Evolutionary conservation across 2,888 invertebrate species (phyloP).

Genomic region (Heliconius sara): DNA sequence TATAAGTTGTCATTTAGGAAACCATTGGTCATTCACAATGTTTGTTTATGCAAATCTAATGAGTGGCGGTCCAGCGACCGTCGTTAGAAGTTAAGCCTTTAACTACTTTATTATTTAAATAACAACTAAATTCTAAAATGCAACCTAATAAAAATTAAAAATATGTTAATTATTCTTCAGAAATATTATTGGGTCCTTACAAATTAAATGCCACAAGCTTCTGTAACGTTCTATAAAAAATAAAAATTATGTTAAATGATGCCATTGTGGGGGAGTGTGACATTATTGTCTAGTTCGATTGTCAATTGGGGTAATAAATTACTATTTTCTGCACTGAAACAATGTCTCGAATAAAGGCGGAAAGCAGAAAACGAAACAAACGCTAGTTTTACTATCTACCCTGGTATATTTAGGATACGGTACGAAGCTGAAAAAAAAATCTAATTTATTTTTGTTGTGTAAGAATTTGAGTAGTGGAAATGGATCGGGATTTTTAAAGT

Average conservation of each 20-base stretch:
- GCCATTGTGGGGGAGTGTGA: too few species aligned
- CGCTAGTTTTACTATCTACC: too few species aligned
- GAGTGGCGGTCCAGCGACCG: not conserved
- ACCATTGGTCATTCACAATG: not conserved
- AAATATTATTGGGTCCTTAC: too few species aligned
- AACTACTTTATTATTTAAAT: not conserved
- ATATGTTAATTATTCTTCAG: too few species aligned
- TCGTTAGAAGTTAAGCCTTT: slow-evolving; percentile 19
- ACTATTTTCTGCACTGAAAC: not conserved
- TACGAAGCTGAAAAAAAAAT: not conserved
- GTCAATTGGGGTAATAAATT: not conserved
- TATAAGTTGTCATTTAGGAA: not conserved
- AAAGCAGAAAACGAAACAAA: not conserved
- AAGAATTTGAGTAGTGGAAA: slow-evolving; percentile 28
- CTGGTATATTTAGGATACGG: not conserved
- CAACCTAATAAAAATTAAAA: not conserved
- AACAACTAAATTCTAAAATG: not conserved
- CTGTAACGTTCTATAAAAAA: too few species aligned
- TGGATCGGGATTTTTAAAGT: slow-evolving; percentile 35
- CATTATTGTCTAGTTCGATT: too few species aligned
- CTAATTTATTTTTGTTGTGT: slow-evolving; percentile 3
- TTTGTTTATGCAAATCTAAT: slow-evolving; percentile 5
- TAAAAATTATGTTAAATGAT: too few species aligned
- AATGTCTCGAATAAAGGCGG: not conserved
- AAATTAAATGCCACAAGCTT: too few species aligned